Conservation (phyloP, 2,888 invertebrate genomes). For the Orchesellides sinensis region DNA sequence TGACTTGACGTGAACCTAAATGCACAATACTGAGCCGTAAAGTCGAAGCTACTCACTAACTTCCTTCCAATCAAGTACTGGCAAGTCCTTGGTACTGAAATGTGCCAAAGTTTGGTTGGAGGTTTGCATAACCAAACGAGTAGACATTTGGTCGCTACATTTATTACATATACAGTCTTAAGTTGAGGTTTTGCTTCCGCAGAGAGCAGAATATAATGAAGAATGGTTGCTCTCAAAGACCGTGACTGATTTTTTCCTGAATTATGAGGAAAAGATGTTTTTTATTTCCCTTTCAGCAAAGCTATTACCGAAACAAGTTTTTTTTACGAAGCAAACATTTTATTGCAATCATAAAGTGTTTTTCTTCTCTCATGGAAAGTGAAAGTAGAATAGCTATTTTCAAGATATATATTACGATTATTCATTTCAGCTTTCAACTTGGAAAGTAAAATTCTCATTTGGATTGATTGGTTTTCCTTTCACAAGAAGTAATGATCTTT, state of each 20-base stretch:
- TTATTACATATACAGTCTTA: too few relatives aligned
- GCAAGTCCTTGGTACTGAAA: too few relatives aligned
- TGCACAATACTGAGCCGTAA: too few relatives aligned
- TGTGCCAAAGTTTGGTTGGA: too few relatives aligned
- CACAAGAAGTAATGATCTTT: constrained; percentile 50
- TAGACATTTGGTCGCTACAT: too few relatives aligned
- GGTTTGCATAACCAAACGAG: too few relatives aligned
- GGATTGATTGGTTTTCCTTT: constrained; percentile 53
- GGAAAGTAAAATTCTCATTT: constrained; percentile 34
- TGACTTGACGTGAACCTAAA: too few relatives aligned
- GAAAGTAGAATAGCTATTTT: not conserved
- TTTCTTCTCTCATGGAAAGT: not conserved
- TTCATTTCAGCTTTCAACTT: constrained; percentile 38
- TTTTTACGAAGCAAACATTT: constrained; percentile 29
- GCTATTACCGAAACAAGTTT: constrained; percentile 46
- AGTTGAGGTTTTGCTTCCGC: too few relatives aligned
- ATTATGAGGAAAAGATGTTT: constrained; percentile 44
- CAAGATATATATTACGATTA: constrained; percentile 9
- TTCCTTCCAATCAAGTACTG: too few relatives aligned
- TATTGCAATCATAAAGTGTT: constrained; percentile 48
- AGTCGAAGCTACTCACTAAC: too few relatives aligned
- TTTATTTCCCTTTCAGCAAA: constrained; percentile 41
- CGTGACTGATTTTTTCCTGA: constrained; percentile 53
- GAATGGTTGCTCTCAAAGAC: constrained; percentile 48
- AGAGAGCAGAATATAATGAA: constrained; percentile 59